Evolutionary conservation across 2,113 vertebrate genomes (phyloP).

Genomic region (Tenrec ecaudatus): DNA sequence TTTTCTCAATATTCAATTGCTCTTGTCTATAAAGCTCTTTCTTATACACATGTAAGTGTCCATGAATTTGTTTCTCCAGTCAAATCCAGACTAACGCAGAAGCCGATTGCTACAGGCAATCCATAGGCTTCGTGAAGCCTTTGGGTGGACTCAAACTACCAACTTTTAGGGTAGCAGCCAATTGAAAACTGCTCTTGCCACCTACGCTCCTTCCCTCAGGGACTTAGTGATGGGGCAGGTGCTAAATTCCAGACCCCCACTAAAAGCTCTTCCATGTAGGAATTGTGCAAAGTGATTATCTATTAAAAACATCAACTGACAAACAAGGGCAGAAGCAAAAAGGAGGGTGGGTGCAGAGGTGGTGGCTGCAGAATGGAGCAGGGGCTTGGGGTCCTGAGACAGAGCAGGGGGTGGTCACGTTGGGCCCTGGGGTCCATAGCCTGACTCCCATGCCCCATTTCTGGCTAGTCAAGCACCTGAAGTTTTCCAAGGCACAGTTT

Average conservation of each 20-base stretch:
- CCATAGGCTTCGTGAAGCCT: neutral
- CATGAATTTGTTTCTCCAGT: too few species aligned
- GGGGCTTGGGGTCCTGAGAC: neutral
- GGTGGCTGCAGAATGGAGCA: fast-evolving
- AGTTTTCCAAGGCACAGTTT: slow-evolving; percentile 39
- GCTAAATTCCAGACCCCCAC: neutral
- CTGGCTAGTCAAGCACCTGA: neutral
- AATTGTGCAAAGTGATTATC: too few species aligned
- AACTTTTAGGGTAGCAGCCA: neutral
- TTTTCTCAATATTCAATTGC: too few species aligned
- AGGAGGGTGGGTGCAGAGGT: neutral
- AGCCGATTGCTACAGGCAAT: neutral
- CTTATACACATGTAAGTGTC: too few species aligned
- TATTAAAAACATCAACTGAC: too few species aligned
- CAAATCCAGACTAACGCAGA: too few species aligned
- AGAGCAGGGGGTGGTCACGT: neutral
- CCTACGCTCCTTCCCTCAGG: neutral
- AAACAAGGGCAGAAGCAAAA: too few species aligned
- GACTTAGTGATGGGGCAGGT: neutral
- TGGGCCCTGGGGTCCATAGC: too few species aligned
- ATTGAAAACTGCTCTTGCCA: neutral
- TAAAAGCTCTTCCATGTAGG: neutral
- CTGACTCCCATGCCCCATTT: too few species aligned
- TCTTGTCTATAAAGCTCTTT: too few species aligned
- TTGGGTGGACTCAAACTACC: neutral